Base-by-base conservation (phyloP, 2,113 vertebrate genomes). In the Periophthalmus modestus region DNA sequence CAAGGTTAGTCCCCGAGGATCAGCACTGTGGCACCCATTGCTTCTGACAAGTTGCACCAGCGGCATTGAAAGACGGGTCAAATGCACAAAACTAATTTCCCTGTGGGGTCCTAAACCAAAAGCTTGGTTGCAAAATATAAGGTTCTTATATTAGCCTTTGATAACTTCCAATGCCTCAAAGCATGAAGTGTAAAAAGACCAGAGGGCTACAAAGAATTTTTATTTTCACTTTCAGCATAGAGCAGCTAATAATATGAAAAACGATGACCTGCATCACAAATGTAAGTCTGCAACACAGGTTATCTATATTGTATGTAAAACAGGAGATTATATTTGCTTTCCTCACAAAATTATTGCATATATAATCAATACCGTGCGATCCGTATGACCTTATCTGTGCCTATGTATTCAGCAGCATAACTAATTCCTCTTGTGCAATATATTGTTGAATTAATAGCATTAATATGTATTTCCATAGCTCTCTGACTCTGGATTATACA, bases 401-500 rank as follows among this genome's bases (percentile, higher is more conserved):
- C 1, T 18, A 5, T 50, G 7, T 54, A 18, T 54, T 54, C 52
- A 54, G 7, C 5, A 19, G 19, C 52, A 55, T 21, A 9, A 59
- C 33, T 34, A 1, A 18, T 34, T 62, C 13, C 12, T 16, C 24
- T 28, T 15, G 24, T 34, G 59, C 12, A 24, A 15, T 3, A 15
- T 62, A 62, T 34, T 57, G 54, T 12, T 57, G 9, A 57, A 57
- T 72, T 2, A n/a, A 54, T 1, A 10, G 33, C 14, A 66, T 73
- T 66, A 1, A 71, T 73, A 7, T 83, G 19, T 80, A 0, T 61
- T 55, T 79, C 63, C 50, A 15, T 68, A 96, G 95, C 80, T 95
- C 39, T 93, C 94, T 0, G 97, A 98, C 83, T 94, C 94, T 3
- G 97, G 97, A 33, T 93, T 96, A 55, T 98, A 97, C 19, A 98